phyloP scores from a whole-genome alignment of 1,140 invertebrate genomes.

The Achatina immaculata region DNA sequence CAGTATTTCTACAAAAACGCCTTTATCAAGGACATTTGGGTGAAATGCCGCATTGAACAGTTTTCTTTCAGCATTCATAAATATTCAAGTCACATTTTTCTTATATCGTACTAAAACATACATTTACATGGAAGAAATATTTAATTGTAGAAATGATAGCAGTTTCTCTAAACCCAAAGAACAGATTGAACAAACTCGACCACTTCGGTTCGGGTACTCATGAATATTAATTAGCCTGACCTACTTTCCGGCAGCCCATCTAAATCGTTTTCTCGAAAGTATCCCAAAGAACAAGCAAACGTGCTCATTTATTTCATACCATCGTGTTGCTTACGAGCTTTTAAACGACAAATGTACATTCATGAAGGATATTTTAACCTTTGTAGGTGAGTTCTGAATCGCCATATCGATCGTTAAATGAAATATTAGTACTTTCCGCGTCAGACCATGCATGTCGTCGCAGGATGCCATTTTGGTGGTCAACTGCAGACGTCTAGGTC shows the following conservation, averaged over 20 bases:
- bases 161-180: too few species aligned
- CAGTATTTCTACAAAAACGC: too few species aligned
- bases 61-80: too few species aligned
- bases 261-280: conserved; percentile 3
- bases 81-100: too few species aligned
- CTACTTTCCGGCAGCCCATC: conserved; percentile 24
- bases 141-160: too few species aligned
- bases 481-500: conserved; percentile 13
- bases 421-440: not conserved
- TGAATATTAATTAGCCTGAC: conserved; percentile 33
- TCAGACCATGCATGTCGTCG: not conserved
- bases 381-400: not conserved
- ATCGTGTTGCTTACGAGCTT: not conserved
- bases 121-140: too few species aligned
- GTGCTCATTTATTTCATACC: not conserved
- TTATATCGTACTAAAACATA: too few species aligned
- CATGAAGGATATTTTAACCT: not conserved
- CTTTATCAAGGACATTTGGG: too few species aligned
- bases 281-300: not conserved
- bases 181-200: too few species aligned
- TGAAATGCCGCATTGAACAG: too few species aligned
- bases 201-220: not conserved
- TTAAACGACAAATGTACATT: not conserved
- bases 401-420: not conserved
- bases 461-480: conserved; percentile 20